phyloP scores from a whole-genome alignment of 2,797 vertebrate genomes.

The Chaunax sp. region DNA sequence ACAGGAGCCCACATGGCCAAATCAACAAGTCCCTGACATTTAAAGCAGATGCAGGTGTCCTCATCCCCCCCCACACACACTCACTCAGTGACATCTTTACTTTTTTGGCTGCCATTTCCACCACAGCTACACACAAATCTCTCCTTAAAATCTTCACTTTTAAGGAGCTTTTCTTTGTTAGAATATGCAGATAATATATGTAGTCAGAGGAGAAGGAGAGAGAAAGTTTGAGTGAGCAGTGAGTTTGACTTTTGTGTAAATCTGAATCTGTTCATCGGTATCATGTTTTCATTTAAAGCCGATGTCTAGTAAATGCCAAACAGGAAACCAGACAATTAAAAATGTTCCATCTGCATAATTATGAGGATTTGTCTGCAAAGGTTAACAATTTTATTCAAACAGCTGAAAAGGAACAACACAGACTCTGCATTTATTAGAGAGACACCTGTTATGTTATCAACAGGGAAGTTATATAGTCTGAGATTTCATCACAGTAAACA shows the following conservation, averaged over 20 bases:
- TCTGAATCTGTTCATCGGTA: constrained; percentile 34
- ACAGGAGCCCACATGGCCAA: neutral
- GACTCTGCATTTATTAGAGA: constrained; percentile 17
- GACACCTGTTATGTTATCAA: constrained; percentile 8
- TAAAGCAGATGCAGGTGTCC: neutral
- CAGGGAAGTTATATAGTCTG: constrained; percentile 18
- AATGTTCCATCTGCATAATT: constrained; percentile 28
- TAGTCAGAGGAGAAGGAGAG: neutral
- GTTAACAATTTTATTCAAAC: constrained; percentile 54
- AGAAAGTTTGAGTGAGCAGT: neutral
- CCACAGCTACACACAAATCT: neutral
- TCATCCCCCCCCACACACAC: too few species aligned
- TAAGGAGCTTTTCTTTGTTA: neutral
- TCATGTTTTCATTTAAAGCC: constrained; percentile 57
- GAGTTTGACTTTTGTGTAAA: constrained; percentile 6
- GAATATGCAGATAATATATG: neutral
- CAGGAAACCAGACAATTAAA: constrained; percentile 33
- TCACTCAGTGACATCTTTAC: too few species aligned
- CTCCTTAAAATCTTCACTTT: too few species aligned
- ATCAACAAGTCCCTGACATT: constrained; percentile 23
- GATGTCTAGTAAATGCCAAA: constrained; percentile 48
- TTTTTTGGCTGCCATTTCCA: constrained; percentile 1
- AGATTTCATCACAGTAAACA: constrained; percentile 37
- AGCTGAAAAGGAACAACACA: neutral
- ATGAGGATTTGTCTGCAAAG: constrained; percentile 27